Percentiles rank a stretch among this genome's conserved stretches.
These are phyloP conservation scores for Indicator maculatus DNA, from an alignment of 2,113 vertebrate species.

Conservation along the genomic window DNA sequence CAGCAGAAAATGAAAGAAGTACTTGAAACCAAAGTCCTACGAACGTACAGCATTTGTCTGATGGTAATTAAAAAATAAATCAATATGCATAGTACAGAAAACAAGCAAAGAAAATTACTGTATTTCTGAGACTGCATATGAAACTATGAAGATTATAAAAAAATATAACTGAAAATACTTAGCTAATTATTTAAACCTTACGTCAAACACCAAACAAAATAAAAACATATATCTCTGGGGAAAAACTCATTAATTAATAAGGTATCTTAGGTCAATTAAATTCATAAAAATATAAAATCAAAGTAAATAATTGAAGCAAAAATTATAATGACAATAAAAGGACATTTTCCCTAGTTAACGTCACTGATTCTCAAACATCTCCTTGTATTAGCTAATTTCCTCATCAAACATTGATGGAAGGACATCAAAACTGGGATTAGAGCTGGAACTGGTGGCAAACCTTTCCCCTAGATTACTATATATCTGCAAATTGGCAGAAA, in stretches of 20 bases:
- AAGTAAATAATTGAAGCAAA: background rate
- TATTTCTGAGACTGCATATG: background rate
- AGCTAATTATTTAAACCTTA: background rate
- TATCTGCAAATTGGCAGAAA: constrained; percentile 71
- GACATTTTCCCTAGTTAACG: constrained; percentile 55
- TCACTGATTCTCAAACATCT: constrained; percentile 76
- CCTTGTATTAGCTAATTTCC: constrained; percentile 75
- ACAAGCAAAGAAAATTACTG: background rate
- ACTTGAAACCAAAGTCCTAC: background rate
- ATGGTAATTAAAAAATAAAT: background rate
- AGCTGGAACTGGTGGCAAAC: constrained; percentile 66
- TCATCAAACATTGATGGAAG: constrained; percentile 78
- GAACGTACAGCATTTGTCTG: background rate
- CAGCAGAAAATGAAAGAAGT: background rate
- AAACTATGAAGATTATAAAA: background rate
- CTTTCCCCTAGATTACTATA: constrained; percentile 78
- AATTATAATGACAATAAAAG: background rate
- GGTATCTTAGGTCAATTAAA: background rate
- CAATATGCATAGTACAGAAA: background rate
- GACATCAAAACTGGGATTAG: constrained; percentile 73
- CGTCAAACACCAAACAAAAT: background rate
- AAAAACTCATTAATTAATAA: background rate
- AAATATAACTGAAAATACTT: background rate
- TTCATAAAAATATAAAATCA: background rate
- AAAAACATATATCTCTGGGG: background rate